Evolutionary conservation across 2,888 invertebrate species (phyloP).

Genomic region (Dione juno): DNA sequence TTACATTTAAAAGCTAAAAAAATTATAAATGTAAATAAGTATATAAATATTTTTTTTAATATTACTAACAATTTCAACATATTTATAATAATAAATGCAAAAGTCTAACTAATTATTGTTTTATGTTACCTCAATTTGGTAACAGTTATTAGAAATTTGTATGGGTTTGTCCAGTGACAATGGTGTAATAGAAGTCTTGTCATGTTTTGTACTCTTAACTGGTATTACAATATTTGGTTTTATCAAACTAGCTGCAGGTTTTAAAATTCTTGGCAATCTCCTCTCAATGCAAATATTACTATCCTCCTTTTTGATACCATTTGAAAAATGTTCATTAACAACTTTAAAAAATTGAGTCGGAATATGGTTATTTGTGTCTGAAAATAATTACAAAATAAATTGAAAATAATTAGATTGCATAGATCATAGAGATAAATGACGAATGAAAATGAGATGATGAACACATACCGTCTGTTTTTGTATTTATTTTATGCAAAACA

Average conservation of each 20-base stretch:
- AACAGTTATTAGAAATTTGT: constrained; percentile 50
- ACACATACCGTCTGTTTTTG: constrained; percentile 30
- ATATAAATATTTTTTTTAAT: background rate
- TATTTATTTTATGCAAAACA: constrained; percentile 7
- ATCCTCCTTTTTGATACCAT: constrained; percentile 51
- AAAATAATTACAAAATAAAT: constrained; percentile 44
- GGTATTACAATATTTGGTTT: constrained; percentile 56
- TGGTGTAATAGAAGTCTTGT: constrained; percentile 65
- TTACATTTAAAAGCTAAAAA: background rate
- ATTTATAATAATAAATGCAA: background rate
- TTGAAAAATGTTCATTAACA: constrained; percentile 66
- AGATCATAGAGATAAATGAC: too few species aligned
- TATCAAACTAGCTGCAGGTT: constrained; percentile 49
- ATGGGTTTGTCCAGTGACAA: constrained; percentile 55
- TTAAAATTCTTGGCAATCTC: constrained; percentile 63
- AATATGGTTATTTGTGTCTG: constrained; percentile 58
- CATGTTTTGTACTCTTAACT: constrained; percentile 61
- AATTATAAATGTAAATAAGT: background rate
- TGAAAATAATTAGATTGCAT: background rate
- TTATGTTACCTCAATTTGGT: constrained; percentile 58
- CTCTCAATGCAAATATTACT: constrained; percentile 63
- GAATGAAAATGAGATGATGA: background rate
- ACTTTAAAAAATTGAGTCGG: constrained; percentile 69
- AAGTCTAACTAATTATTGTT: too few species aligned
- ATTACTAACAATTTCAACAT: background rate